Percentiles rank a stretch among this genome's conserved stretches.
phyloP scores from a whole-genome alignment of 1,140 invertebrate species.

The Battus philenor region DNA sequence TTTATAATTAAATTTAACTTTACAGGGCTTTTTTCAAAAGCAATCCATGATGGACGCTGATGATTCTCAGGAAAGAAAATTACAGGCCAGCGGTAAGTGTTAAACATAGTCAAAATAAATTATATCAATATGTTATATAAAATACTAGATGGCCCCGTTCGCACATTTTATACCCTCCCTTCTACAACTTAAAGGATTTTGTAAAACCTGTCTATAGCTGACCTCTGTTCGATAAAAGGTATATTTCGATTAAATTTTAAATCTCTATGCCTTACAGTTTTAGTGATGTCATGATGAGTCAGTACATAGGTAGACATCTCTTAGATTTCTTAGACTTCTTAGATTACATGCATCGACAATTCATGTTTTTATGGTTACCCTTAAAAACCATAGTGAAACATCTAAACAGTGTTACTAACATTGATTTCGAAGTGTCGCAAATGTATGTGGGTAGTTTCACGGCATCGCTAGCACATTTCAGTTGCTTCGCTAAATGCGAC shows the following conservation, averaged over 20 bases:
- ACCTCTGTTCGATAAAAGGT: too few species aligned
- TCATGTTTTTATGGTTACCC: too few species aligned
- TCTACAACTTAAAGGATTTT: too few species aligned
- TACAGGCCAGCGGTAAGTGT: slow-evolving; percentile 70
- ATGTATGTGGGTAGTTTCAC: slow-evolving; percentile 21
- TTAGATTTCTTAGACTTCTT: background rate
- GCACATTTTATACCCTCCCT: too few species aligned
- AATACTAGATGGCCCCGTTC: too few species aligned
- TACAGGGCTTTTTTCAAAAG: slow-evolving; percentile 72
- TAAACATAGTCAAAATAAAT: too few species aligned
- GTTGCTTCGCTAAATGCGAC: slow-evolving; percentile 12
- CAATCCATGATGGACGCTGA: slow-evolving; percentile 65
- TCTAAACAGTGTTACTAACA: slow-evolving; percentile 10
- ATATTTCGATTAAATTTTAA: too few species aligned
- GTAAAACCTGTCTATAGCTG: too few species aligned
- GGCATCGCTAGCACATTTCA: slow-evolving; percentile 12
- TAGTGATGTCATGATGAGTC: background rate
- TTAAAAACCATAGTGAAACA: too few species aligned
- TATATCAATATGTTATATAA: too few species aligned
- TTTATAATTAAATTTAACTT: slow-evolving; percentile 20
- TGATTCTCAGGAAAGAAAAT: slow-evolving; percentile 66
- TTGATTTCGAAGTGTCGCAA: slow-evolving; percentile 17
- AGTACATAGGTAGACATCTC: background rate
- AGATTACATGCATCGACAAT: too few species aligned
- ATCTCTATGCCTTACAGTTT: background rate